These are phyloP conservation scores for Venustoraphidia nigricollis DNA, from an alignment of 2,888 invertebrate genomes.

Conservation along the genomic window DNA sequence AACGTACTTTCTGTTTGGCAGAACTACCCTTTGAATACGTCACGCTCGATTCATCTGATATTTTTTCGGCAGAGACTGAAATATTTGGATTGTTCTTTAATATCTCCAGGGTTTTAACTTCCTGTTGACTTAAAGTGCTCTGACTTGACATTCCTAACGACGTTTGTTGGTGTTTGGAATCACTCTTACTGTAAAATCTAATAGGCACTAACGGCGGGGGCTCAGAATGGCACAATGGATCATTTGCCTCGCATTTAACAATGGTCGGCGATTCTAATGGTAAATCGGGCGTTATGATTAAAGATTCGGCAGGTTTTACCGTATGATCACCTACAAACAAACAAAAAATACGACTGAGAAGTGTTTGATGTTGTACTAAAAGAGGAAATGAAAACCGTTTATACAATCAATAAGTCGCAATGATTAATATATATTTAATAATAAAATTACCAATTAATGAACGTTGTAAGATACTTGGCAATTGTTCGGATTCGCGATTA, in stretches of 20 bases:
- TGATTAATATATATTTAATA: background rate
- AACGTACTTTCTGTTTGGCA: no score
- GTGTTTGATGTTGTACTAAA: background rate
- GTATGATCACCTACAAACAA: constrained; percentile 4
- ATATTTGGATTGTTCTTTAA: constrained; percentile 5
- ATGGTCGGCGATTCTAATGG: background rate
- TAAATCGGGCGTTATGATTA: constrained; percentile 5
- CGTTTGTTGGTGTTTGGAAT: no score
- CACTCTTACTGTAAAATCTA: background rate
- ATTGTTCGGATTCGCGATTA: background rate
- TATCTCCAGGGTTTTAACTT: constrained; percentile 1
- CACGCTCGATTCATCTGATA: no score
- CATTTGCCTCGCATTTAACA: background rate
- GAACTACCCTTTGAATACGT: no score
- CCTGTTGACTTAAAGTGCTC: no score
- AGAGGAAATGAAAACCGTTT: background rate
- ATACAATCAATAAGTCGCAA: background rate
- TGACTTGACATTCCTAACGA: no score
- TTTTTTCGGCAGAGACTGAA: constrained; percentile 1
- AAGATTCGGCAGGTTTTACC: constrained; percentile 5
- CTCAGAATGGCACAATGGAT: background rate
- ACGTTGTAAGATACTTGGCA: constrained; percentile 4
- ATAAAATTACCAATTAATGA: constrained; percentile 3
- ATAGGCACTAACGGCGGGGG: background rate
- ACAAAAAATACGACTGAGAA: background rate